Conservation (phyloP, 1,140 invertebrate species). For the Drosophila ambigua region DNA sequence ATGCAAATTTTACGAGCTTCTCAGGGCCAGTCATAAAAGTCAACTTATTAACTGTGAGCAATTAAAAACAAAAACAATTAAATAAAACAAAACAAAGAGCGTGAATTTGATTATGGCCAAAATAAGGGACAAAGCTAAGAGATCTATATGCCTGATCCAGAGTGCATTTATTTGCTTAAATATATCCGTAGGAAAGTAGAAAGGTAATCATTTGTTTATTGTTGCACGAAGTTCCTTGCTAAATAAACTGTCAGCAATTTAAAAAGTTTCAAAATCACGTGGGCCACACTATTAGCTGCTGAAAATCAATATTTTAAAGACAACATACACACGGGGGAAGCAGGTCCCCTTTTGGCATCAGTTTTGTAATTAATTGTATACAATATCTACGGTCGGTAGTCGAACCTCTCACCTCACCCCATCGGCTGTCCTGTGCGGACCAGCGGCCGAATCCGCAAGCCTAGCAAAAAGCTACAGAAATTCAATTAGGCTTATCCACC, state of each 20-base stretch:
- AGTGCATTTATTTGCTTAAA: too few relatives aligned
- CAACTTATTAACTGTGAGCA: conserved; percentile 71
- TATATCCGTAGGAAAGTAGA: too few relatives aligned
- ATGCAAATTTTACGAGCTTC: conserved; percentile 70
- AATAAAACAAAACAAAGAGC: conserved; percentile 37
- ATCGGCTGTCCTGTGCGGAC: too few relatives aligned
- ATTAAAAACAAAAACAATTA: conserved; percentile 68
- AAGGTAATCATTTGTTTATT: too few relatives aligned
- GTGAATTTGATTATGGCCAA: conserved; percentile 38
- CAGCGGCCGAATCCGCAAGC: conserved; percentile 27
- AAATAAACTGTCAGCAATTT: background rate
- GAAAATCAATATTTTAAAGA: conserved; percentile 45
- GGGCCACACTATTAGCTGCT: background rate
- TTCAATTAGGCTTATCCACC: conserved; percentile 79
- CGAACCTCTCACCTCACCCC: background rate
- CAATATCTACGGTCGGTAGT: conserved; percentile 21
- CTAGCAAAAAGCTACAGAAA: conserved; percentile 73
- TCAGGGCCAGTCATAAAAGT: conserved; percentile 67
- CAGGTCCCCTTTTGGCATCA: conserved; percentile 4
- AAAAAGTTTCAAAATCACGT: too few relatives aligned
- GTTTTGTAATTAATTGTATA: conserved; percentile 45
- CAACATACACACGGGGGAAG: conserved; percentile 25
- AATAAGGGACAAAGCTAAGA: too few relatives aligned
- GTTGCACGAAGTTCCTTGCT: too few relatives aligned
- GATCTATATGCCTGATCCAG: too few relatives aligned